Percentiles rank a stretch among this genome's conserved stretches.
Conservation (phyloP, 2,797 vertebrate genomes). For the Sparus aurata region DNA sequence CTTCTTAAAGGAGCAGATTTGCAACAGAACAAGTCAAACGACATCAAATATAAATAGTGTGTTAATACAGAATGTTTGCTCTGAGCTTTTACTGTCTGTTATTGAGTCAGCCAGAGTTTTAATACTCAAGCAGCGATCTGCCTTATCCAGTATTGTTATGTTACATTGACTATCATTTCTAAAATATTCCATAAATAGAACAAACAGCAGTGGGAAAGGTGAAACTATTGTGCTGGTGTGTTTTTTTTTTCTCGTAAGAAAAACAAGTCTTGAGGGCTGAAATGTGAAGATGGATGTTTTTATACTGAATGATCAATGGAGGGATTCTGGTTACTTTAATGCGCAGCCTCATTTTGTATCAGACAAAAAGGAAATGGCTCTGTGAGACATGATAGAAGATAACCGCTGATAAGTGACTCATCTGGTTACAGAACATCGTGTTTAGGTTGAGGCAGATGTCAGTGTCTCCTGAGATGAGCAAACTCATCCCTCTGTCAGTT, state of each 20-base stretch:
- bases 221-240: background rate
- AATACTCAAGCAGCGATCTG: background rate
- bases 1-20: conserved; percentile 11
- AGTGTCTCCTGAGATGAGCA: conserved; percentile 22
- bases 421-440: conserved; percentile 7
- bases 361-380: conserved; percentile 10
- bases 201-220: background rate
- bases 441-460: conserved; percentile 3
- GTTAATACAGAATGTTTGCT: background rate
- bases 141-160: background rate
- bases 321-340: background rate
- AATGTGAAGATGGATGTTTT: conserved; percentile 15
- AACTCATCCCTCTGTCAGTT: conserved; percentile 11
- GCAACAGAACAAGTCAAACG: conserved; percentile 21
- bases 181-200: conserved; percentile 1
- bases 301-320: conserved; percentile 1
- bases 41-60: background rate
- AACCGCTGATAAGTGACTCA: conserved; percentile 43
- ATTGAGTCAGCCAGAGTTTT: background rate
- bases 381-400: conserved; percentile 12
- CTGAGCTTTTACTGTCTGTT: background rate
- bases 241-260: background rate
- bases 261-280: background rate
- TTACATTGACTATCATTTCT: background rate
- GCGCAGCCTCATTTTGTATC: background rate